Conservation (phyloP, 2,113 vertebrate genomes). For the Sisor rabdophorus region DNA sequence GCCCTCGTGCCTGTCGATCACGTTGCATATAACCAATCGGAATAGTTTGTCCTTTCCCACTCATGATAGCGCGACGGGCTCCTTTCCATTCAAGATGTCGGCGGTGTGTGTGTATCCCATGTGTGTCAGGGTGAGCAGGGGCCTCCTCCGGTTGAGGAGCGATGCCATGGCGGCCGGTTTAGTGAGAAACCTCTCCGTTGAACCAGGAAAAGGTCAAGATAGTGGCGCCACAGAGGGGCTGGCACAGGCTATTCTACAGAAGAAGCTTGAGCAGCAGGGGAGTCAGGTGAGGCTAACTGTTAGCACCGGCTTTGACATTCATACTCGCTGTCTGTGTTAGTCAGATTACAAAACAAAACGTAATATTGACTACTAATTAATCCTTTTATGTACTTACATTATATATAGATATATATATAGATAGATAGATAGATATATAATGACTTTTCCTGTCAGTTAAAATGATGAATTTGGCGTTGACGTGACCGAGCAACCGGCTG, state of each 20-base stretch:
- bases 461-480: slow-evolving; percentile 22
- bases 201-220: slow-evolving; percentile 28
- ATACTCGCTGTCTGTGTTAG: neutral
- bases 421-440: too few relatives aligned
- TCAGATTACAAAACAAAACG: neutral
- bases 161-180: slow-evolving; percentile 21
- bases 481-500: slow-evolving; percentile 1
- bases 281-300: slow-evolving; percentile 58
- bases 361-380: neutral
- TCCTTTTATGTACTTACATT: neutral
- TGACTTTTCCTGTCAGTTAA: slow-evolving; percentile 14
- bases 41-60: slow-evolving; percentile 61
- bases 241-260: slow-evolving; percentile 71
- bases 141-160: slow-evolving; percentile 59
- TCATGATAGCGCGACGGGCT: slow-evolving; percentile 49
- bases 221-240: slow-evolving; percentile 58
- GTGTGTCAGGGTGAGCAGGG: slow-evolving; percentile 68
- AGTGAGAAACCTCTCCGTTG: slow-evolving; percentile 56
- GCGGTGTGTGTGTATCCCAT: slow-evolving; percentile 66
- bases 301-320: slow-evolving; percentile 1
- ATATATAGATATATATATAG: too few relatives aligned
- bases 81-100: slow-evolving; percentile 69
- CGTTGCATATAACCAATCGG: slow-evolving; percentile 54
- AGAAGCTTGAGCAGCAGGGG: slow-evolving; percentile 62
- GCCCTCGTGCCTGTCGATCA: slow-evolving; percentile 37